Evolutionary conservation across 2,888 invertebrate genomes (phyloP), one percentile per base, ranked within the genome.

Genomic region (Chrysopilus asiliformis): DNA sequence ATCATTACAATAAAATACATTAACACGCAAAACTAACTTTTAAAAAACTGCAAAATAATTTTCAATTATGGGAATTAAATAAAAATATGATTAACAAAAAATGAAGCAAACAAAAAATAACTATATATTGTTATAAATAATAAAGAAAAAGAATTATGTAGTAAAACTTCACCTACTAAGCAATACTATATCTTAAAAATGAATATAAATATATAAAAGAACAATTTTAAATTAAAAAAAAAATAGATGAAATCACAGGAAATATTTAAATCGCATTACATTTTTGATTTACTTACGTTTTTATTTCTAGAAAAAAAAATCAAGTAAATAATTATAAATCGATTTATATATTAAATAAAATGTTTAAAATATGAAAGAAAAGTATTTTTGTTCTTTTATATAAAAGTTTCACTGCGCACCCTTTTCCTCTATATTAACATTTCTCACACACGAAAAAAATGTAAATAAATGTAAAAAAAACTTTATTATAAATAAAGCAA

Each of bases 391-490:
- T n/a, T 37, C 26, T 37, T 36, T 16, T 25, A 16, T 26, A 26
- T 18, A 15, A 17, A 17, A 27, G 27, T 37, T 37, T 36, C 31
- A 27, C 18, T 32, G 18, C 27, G 37, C 37, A 37, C 37, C 26
- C 27, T 30, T 26, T 32, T 32, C 31, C 20, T 32, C 32, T 32
- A 27, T 26, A 26, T 10, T 15, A 25, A 37, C 31, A 24, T 36
- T 37, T 37, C 37, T 31, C 37, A 37, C 25, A n/a, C 37, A 37
- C 32, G 19, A 25, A 32, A 31, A 31, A 16, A 32, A 18, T 37
- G 37, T 37, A 37, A 32, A 37, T 37, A 37, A 37, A n/a, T 37
- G 37, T 37, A 37, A 37, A 17, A 37, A 32, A 37, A 26, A 26
- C 10, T 13, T 8, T 7, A 9, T 22, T 22, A 10, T 9, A 22